Conservation (phyloP, 2,113 vertebrate species). For the Heterochromis multidens region DNA sequence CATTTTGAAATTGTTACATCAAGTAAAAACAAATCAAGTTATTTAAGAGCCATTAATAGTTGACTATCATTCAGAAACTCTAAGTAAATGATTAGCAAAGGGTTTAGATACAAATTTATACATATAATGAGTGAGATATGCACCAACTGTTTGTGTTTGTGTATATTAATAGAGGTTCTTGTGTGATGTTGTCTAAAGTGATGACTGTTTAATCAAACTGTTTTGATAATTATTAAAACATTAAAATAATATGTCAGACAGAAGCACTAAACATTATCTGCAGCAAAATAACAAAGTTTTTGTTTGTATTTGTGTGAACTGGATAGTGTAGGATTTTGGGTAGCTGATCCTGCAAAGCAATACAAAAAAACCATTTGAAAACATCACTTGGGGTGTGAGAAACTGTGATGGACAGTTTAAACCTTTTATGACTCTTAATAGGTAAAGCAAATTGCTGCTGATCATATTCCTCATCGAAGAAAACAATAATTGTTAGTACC, state of each 20-base stretch:
- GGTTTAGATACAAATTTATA: too few relatives aligned
- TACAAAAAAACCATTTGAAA: background rate
- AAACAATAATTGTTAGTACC: background rate
- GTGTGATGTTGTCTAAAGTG: background rate
- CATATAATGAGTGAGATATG: too few relatives aligned
- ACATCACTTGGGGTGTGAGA: background rate
- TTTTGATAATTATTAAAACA: background rate
- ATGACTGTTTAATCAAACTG: background rate
- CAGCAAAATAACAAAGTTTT: background rate
- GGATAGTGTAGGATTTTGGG: background rate
- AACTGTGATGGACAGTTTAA: background rate
- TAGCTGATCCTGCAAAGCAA: background rate
- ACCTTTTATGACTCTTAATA: background rate
- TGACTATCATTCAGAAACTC: background rate
- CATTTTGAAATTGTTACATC: background rate
- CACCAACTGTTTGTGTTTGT: too few relatives aligned
- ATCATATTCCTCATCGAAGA: background rate
- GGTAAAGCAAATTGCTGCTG: background rate
- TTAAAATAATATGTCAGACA: background rate
- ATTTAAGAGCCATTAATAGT: background rate
- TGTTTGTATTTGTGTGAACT: background rate
- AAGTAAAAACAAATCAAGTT: background rate
- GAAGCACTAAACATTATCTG: background rate
- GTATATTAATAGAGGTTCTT: background rate
- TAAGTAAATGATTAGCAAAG: too few relatives aligned